Evolutionary conservation across 2,113 vertebrate species (phyloP).

Genomic region (Plestiodon gilberti): DNA sequence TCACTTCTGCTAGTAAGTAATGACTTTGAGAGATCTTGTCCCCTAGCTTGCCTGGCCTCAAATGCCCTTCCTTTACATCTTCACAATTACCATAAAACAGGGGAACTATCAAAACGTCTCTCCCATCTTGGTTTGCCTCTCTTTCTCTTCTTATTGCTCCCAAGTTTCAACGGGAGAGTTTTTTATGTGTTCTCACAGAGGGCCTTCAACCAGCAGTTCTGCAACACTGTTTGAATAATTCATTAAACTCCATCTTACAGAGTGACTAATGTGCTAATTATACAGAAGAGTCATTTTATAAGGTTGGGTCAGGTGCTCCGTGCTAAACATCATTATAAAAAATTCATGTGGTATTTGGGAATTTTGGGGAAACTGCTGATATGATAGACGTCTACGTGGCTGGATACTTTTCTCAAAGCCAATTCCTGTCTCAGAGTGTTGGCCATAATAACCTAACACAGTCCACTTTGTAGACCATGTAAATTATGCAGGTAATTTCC

Average conservation of each 20-base stretch:
- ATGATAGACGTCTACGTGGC: slow-evolving; percentile 54
- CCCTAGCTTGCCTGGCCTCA: background rate
- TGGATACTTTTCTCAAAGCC: slow-evolving; percentile 53
- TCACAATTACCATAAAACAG: slow-evolving; percentile 8
- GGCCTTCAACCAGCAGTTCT: slow-evolving; percentile 54
- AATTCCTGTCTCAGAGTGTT: slow-evolving; percentile 8
- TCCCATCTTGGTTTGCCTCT: slow-evolving; percentile 12
- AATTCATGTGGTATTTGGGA: slow-evolving; percentile 73
- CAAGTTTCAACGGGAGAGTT: slow-evolving; percentile 56
- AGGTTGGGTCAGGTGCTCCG: slow-evolving; percentile 70
- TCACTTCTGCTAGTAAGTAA: background rate
- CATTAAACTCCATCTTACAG: slow-evolving; percentile 74
- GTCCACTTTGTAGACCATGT: background rate
- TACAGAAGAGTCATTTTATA: slow-evolving; percentile 75
- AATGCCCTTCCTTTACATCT: background rate
- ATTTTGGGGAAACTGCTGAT: slow-evolving; percentile 55
- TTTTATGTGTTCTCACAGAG: slow-evolving; percentile 51
- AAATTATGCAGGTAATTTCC: background rate
- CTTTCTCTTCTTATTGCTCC: slow-evolving; percentile 43
- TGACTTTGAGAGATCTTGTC: background rate
- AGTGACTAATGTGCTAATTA: slow-evolving; percentile 82
- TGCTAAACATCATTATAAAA: slow-evolving; percentile 77
- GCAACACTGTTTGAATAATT: slow-evolving; percentile 77
- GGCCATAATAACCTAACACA: background rate
- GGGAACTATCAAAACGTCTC: background rate